Evolutionary conservation across 1,140 invertebrate species (phyloP).

Genomic region (Hylaeus volcanicus): DNA sequence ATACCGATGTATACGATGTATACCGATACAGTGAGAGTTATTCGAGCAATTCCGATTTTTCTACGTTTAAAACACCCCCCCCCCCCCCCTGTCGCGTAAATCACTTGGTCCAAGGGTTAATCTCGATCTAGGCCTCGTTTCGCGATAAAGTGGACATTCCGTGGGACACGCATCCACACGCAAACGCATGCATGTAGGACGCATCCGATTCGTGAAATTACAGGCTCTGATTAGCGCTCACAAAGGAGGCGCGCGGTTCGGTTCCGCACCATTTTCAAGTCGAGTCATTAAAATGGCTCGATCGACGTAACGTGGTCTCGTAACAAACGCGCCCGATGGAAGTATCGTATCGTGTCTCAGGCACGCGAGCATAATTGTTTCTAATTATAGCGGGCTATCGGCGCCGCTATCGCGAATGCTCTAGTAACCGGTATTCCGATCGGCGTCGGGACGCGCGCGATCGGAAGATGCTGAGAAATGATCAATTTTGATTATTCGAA

Average conservation of each 20-base stretch:
- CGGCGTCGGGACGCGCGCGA: background rate
- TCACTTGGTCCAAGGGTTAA: no score
- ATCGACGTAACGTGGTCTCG: constrained; percentile 16
- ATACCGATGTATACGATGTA: no score
- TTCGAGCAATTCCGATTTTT: no score
- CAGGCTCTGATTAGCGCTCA: constrained; percentile 44
- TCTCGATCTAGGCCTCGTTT: background rate
- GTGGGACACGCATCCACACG: background rate
- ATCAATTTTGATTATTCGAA: no score
- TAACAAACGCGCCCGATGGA: background rate
- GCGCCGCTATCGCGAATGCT: constrained; percentile 30
- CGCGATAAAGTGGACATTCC: background rate
- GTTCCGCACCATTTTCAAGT: constrained; percentile 42
- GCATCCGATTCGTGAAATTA: constrained; percentile 40
- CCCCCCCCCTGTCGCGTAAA: no score
- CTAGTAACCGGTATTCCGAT: constrained; percentile 23
- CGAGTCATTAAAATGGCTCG: constrained; percentile 16
- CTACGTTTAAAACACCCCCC: no score
- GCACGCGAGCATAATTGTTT: constrained; percentile 44
- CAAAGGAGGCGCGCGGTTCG: constrained; percentile 18
- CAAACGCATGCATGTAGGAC: constrained; percentile 21
- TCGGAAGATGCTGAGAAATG: no score
- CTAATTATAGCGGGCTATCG: constrained; percentile 46
- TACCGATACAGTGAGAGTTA: no score
- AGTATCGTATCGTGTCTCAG: constrained; percentile 13